Evolutionary conservation across 2,113 vertebrate genomes (phyloP).

Genomic region (Nothobranchius kuhntae): DNA sequence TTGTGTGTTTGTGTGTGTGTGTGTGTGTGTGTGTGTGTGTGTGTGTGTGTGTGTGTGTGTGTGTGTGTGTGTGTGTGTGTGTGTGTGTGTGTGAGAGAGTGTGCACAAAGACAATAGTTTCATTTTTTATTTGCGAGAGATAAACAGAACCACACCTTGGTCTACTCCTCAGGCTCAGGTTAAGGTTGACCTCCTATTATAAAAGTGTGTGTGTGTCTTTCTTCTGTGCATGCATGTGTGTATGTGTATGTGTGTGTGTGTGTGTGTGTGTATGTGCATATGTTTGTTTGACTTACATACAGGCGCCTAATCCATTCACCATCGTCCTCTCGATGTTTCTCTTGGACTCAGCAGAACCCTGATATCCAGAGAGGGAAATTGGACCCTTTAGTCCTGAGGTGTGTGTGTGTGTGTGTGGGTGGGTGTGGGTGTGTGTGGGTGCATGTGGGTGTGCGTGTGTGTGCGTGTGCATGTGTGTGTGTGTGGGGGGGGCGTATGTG

Average conservation of each 20-base stretch:
- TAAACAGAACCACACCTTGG: conserved; percentile 2
- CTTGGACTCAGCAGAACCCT: conserved; percentile 50
- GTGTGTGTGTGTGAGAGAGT: no score
- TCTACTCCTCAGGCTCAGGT: conserved; percentile 42
- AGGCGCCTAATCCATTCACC: conserved; percentile 30
- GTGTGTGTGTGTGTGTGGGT: conserved; percentile 7
- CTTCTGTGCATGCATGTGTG: no score
- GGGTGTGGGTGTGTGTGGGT: conserved; percentile 7
- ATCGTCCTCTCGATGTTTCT: conserved; percentile 9
- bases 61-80: no score
- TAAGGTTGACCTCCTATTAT: conserved; percentile 44
- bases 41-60: conserved; percentile 14
- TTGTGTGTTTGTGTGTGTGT: no score
- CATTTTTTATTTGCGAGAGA: neutral
- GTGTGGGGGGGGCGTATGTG: neutral
- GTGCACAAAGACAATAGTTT: no score
- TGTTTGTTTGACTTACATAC: conserved; percentile 19
- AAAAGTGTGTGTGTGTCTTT: conserved; percentile 9
- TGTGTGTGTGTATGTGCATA: no score
- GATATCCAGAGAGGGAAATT: conserved; percentile 20
- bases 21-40: neutral
- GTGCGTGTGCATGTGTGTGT: no score
- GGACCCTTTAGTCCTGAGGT: conserved; percentile 43
- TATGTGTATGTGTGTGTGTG: no score
- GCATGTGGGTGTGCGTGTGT: conserved; percentile 11